Base-by-base conservation (phyloP, 2,797 vertebrate genomes). In the Sphenopsis melanotis region DNA sequence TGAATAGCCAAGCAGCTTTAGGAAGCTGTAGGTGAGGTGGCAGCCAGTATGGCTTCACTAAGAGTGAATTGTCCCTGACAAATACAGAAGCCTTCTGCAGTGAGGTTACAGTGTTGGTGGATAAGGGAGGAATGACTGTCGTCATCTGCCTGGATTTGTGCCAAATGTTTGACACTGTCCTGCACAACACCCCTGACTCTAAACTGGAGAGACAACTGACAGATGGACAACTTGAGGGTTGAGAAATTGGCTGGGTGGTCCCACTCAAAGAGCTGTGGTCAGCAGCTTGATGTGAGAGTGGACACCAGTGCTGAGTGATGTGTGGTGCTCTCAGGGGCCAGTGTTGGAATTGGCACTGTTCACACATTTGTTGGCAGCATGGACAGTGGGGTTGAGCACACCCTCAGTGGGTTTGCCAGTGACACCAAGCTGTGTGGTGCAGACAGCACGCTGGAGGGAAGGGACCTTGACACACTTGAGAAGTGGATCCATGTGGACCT, bases 51-150 rank as follows among this genome's bases (percentile, higher is more conserved):
- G 44, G 44, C 29, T 83, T 70, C 57, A 23, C 30, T 26, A 2
- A 39, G 37, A 29, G 24, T 2, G 4, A 44, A 39, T 34, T 0
- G 0, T 50, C 49, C 32, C 56, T 32, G 3, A 21, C 44, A 63
- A 64, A 57, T 34, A 16, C 2, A 7, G 44, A 34, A 23, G 11
- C 50, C 12, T 39, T 83, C 24, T 70, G n/a, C 65, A 39, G 13
- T 27, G 57, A 57, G 21, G 12, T 46, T 22, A 57, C 44, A 52
- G 50, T n/a, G 29, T 13, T 44, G 23, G 29, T 77, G 44, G n/a
- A 22, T 50, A 52, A 77, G 39, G n/a, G 37, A 77, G 56, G 29
- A 83, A 30, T 1, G 2, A 22, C 44, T 77, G 44, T 19, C 18
- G 6, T 30, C 37, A 52, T 20, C 37, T 64, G 46, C 37, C 42